Evolutionary conservation across 2,888 invertebrate genomes (phyloP).

Genomic region (Stenchaetothrips biformis): DNA sequence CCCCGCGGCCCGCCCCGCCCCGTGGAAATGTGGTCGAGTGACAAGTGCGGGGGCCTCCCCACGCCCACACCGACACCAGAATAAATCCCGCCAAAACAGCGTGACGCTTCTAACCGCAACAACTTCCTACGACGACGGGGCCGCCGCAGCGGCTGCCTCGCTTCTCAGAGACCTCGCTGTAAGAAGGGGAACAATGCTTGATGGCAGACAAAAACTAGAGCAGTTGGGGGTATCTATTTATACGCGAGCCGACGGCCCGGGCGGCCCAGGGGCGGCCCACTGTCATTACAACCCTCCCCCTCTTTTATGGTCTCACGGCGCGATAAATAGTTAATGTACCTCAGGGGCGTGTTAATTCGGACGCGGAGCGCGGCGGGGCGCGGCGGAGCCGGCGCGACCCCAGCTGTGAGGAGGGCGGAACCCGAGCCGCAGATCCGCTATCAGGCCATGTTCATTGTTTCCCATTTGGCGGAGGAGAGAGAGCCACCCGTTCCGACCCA

Average conservation of each 20-base stretch:
- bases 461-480: slow-evolving; percentile 1
- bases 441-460: neutral
- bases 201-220: neutral
- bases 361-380: neutral
- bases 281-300: slow-evolving; percentile 8
- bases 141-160: too few relatives aligned
- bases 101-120: too few relatives aligned
- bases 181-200: too few relatives aligned
- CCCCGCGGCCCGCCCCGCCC: too few relatives aligned
- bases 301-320: slow-evolving; percentile 2
- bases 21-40: neutral
- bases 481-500: neutral
- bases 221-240: slow-evolving; percentile 2
- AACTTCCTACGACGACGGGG: too few relatives aligned
- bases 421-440: neutral
- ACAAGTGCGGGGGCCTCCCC: neutral
- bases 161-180: too few relatives aligned
- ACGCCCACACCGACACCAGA: neutral
- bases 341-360: slow-evolving; percentile 12
- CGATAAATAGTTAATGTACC: slow-evolving; percentile 21
- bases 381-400: neutral
- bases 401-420: neutral
- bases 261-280: neutral
- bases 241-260: neutral
- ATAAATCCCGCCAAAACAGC: too few relatives aligned